phyloP scores from a whole-genome alignment of 2,113 vertebrate species.

The Gymnarchus niloticus region DNA sequence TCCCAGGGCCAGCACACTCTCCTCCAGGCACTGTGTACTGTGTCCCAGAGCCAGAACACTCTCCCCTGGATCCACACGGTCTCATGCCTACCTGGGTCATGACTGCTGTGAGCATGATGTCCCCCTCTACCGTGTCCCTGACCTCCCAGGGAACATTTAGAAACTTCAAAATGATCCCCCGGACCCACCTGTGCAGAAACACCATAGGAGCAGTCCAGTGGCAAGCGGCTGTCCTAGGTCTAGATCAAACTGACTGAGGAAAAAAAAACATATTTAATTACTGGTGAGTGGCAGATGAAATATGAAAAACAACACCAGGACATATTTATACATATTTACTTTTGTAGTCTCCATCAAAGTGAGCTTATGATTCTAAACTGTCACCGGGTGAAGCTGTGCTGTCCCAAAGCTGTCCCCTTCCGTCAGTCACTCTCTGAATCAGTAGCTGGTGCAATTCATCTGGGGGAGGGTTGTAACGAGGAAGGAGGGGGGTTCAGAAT shows the following conservation, averaged over 20 bases:
- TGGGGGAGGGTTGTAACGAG: constrained; percentile 12
- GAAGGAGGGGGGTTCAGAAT: constrained; percentile 24
- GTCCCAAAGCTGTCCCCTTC: not conserved
- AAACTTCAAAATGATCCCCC: not conserved
- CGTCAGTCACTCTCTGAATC: constrained; percentile 24
- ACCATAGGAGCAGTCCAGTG: not conserved
- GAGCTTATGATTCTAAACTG: constrained; percentile 18
- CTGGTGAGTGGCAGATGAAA: constrained; percentile 24
- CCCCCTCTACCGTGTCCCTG: not conserved
- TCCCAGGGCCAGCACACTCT: not conserved
- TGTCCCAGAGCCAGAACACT: not conserved
- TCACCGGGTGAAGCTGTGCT: not conserved
- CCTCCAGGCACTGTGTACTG: too few species aligned
- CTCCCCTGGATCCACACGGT: too few species aligned
- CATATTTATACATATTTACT: constrained; percentile 14
- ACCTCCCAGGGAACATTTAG: not conserved
- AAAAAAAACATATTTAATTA: constrained; percentile 15
- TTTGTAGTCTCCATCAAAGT: constrained; percentile 26
- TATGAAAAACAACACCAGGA: not conserved
- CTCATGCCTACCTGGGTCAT: too few species aligned
- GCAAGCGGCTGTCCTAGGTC: not conserved
- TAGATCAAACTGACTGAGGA: not conserved
- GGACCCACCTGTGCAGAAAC: not conserved
- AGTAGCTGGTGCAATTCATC: constrained; percentile 26
- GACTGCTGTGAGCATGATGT: too few species aligned